These are phyloP conservation scores for Fregetta grallaria DNA, from an alignment of 2,113 vertebrate species.

Conservation along the genomic window DNA sequence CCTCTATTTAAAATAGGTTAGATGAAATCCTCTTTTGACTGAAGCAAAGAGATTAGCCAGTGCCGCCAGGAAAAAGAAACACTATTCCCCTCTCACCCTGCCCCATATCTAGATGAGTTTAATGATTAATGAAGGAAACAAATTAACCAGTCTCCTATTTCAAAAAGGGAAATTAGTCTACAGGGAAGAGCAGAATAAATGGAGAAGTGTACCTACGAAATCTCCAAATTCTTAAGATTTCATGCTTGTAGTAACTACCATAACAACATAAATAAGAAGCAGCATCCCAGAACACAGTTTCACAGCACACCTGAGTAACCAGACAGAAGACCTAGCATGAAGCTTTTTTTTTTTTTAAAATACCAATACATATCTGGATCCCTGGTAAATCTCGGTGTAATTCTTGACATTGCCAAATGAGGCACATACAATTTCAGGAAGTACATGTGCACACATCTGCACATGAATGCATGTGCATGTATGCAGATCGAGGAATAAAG, in stretches of 20 bases:
- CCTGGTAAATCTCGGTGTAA: not conserved
- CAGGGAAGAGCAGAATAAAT: not conserved
- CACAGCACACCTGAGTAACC: not conserved
- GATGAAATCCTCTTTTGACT: slow-evolving; percentile 78
- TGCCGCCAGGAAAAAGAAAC: slow-evolving; percentile 38
- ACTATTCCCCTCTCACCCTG: not conserved
- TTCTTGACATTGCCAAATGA: not conserved
- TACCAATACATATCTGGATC: not conserved
- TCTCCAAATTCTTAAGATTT: not conserved
- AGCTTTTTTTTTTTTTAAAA: not conserved
- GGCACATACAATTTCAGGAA: not conserved
- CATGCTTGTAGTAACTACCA: not conserved
- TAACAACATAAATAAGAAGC: not conserved
- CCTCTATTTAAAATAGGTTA: slow-evolving; percentile 75
- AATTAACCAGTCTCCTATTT: not conserved
- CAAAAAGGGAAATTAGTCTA: not conserved
- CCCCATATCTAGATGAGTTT: not conserved
- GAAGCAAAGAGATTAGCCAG: slow-evolving; percentile 62
- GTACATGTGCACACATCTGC: not conserved
- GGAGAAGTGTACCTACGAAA: not conserved
- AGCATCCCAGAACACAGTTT: not conserved
- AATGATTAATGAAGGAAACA: slow-evolving; percentile 10
- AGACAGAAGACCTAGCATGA: not conserved
- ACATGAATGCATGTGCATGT: fast-evolving
- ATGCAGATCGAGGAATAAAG: not conserved